phyloP scores from a whole-genome alignment of 1,140 invertebrate species.

The Euura lappo region DNA sequence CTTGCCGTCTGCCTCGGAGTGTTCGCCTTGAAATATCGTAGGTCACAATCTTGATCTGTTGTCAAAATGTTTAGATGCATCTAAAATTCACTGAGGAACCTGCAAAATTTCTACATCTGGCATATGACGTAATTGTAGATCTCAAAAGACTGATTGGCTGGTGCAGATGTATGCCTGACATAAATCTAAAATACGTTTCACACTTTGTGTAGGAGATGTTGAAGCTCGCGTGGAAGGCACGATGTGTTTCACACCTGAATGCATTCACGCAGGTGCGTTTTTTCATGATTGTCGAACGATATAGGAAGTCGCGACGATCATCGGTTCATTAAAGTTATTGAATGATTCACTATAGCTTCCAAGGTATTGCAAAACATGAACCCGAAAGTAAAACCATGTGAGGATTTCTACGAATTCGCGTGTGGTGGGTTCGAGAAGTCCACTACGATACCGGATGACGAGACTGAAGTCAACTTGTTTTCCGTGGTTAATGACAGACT shows the following conservation, averaged over 20 bases:
- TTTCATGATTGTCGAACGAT: background rate
- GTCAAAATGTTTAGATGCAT: no score
- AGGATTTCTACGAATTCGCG: conserved; percentile 82
- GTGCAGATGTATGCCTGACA: conserved; percentile 38
- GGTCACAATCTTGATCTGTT: no score
- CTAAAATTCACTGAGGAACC: no score
- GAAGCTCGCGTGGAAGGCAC: conserved; percentile 51
- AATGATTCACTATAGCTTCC: conserved; percentile 47
- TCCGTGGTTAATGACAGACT: conserved; percentile 80
- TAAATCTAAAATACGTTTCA: conserved; percentile 20
- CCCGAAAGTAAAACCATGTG: conserved; percentile 70
- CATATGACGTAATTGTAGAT: no score
- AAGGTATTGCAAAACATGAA: conserved; percentile 64
- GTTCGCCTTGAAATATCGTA: conserved; percentile 39
- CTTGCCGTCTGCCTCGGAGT: conserved; percentile 71
- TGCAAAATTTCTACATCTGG: no score
- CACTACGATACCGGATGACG: conserved; percentile 64
- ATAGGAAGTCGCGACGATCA: no score
- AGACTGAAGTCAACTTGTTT: conserved; percentile 76
- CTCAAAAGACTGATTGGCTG: conserved; percentile 21
- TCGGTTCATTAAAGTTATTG: conserved; percentile 4
- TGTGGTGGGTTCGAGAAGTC: conserved; percentile 53
- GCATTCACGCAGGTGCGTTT: conserved; percentile 68
- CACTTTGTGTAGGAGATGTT: conserved; percentile 37
- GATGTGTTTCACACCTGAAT: conserved; percentile 69